Evolutionary conservation across 2,888 invertebrate genomes (phyloP).

Genomic region (Yponomeuta malinellus): DNA sequence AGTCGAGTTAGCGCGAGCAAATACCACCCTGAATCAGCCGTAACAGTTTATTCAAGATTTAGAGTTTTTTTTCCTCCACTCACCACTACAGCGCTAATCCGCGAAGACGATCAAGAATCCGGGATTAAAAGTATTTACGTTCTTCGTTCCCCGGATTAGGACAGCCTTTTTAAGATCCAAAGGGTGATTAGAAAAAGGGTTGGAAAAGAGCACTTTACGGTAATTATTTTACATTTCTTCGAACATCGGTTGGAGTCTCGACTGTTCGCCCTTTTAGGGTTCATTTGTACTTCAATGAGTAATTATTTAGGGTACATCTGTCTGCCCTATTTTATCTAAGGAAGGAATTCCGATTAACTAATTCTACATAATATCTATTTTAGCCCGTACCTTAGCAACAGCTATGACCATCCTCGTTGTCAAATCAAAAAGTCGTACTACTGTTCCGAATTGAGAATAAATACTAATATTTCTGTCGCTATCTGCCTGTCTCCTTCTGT

Average conservation of each 20-base stretch:
- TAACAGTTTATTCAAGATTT: neutral
- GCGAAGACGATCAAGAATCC: conserved; percentile 65
- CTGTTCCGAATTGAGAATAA: no score
- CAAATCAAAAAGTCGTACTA: no score
- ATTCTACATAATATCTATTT: neutral
- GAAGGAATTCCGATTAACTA: no score
- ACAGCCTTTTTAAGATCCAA: conserved; percentile 62
- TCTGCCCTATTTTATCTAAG: neutral
- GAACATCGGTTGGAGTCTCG: conserved; percentile 40
- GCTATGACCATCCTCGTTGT: neutral
- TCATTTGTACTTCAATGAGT: neutral
- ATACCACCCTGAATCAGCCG: neutral
- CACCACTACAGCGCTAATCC: conserved; percentile 65
- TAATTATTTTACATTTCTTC: conserved; percentile 68
- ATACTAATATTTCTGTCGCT: no score
- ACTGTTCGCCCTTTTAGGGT: conserved; percentile 31
- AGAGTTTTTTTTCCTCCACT: conserved; percentile 24
- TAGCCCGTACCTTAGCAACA: neutral
- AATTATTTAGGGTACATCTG: conserved; percentile 2
- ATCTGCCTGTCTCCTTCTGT: no score
- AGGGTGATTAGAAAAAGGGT: conserved; percentile 63
- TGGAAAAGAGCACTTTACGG: conserved; percentile 55
- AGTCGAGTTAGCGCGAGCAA: neutral
- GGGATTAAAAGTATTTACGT: conserved; percentile 68
- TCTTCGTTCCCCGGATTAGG: conserved; percentile 66